Conservation (phyloP, 2,888 invertebrate genomes). For the Poecilobothrus nobilitatus region DNA sequence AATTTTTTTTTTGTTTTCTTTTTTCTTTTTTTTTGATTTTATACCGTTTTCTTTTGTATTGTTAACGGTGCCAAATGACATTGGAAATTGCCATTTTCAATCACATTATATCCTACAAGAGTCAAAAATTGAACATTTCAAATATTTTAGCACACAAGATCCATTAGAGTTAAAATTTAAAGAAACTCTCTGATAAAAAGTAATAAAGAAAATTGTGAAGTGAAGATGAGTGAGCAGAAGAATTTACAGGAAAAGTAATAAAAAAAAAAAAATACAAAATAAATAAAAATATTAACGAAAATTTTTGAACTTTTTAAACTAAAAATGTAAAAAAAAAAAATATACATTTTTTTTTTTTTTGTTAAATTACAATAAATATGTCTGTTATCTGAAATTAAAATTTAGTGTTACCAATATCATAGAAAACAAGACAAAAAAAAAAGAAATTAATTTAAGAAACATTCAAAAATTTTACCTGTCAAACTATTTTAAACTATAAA, state of each 20-base stretch:
- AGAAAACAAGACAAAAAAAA: too few species aligned
- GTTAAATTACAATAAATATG: neutral
- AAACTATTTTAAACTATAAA: too few species aligned
- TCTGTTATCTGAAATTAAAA: neutral
- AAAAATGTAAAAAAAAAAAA: neutral
- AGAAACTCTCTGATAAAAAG: neutral
- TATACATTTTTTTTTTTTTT: too few species aligned
- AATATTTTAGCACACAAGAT: constrained; percentile 1
- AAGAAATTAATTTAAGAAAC: too few species aligned
- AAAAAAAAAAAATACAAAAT: neutral
- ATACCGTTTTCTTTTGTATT: neutral
- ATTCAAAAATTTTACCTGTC: too few species aligned
- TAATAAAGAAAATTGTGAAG: neutral
- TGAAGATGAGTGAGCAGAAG: too few species aligned
- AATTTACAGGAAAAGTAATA: neutral
- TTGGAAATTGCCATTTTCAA: constrained; percentile 3
- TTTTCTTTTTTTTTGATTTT: neutral
- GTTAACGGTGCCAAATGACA: constrained; percentile 6
- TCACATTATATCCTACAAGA: neutral
- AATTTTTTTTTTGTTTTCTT: neutral
- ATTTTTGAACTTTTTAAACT: neutral
- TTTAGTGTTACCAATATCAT: too few species aligned
- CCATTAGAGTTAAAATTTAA: constrained; percentile 3
- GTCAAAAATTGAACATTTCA: constrained; percentile 4
- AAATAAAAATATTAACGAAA: too few species aligned